phyloP scores from a whole-genome alignment of 2,888 invertebrate genomes.

The Teinopalpus imperialis region DNA sequence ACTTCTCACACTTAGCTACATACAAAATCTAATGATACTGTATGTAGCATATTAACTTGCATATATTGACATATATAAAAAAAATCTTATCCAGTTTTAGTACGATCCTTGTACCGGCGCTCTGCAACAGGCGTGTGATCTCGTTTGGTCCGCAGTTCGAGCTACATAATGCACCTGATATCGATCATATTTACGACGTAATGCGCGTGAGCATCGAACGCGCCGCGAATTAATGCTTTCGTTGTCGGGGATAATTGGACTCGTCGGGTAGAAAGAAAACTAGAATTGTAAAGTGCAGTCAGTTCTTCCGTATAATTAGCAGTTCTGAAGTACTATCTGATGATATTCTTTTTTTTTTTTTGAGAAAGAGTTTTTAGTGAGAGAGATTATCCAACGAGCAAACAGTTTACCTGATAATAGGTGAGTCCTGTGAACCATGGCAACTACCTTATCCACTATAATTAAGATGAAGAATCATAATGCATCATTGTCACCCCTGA shows the following conservation, averaged over 20 bases:
- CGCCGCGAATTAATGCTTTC: constrained; percentile 34
- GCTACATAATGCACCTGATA: constrained; percentile 56
- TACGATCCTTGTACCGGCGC: neutral
- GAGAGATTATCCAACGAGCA: no score
- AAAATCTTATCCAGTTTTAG: constrained; percentile 1
- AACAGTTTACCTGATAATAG: no score
- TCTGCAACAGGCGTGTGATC: constrained; percentile 36
- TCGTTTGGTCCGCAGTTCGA: constrained; percentile 38
- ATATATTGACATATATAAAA: no score
- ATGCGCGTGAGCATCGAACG: constrained; percentile 31
- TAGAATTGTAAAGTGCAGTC: constrained; percentile 1
- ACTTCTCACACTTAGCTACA: no score
- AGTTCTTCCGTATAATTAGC: constrained; percentile 2
- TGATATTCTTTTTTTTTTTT: no score
- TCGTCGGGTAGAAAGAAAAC: constrained; percentile 18
- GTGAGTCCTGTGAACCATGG: no score
- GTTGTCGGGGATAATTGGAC: constrained; percentile 33
- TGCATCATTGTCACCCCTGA: no score
- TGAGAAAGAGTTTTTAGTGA: no score
- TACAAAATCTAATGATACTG: no score
- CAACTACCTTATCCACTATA: no score
- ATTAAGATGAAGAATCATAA: no score
- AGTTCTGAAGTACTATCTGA: neutral
- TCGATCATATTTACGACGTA: constrained; percentile 64
- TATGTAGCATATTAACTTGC: no score